Base-by-base conservation (phyloP, 2,888 invertebrate genomes). In the Andrena chrysosceles region DNA sequence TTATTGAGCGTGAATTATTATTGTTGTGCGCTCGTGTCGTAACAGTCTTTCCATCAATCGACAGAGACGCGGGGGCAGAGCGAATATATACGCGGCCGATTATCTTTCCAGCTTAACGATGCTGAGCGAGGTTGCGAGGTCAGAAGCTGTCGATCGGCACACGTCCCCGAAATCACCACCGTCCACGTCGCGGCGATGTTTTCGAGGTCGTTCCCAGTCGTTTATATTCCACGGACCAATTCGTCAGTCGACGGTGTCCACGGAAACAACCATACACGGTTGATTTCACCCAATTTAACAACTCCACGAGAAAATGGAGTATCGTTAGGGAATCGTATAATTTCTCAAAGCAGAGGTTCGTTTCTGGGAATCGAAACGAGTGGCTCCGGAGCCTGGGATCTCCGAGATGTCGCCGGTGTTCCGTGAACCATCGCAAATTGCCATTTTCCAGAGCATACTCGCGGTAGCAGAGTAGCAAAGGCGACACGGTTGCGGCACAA, bases 1-100 rank as follows among this genome's bases (percentile, higher is more conserved):
- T 90, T 86, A 87, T 88, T 83, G 77, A 73, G 78, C 76, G 85
- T 73, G 84, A 82, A 89, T 90, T 88, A 89, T 90, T 88, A 89
- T 90, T 88, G 87, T 90, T 85, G 86, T 80, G 82, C 59, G 76
- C 73, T 79, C 67, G 82, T 85, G 88, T 88, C 84, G 85, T 86
- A 86, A 88, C 67, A 33, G 54, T 85, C 77, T 78, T 80, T 75
- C 77, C 84, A 67, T 88, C 80, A 71, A 81, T 87, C 86, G 73
- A 52, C 54, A 31, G 52, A 49, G 63, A 64, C 54, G 76, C 23
- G n/a, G 33, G 26, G 48, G 48, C 23, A 48, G 26, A 26, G 26
- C 26, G 52, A 23, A 35, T 42, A 49, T 59, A 74, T 70, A 79
- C 59, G 67, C 49, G 68, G 63, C 35, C 72, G 83, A 88, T 88